A percentile compares a stretch with the other conserved stretches of the same genome.
These are phyloP conservation scores for Apteryx mantelli DNA, from an alignment of 2,113 vertebrate genomes.

Conservation along the genomic window DNA sequence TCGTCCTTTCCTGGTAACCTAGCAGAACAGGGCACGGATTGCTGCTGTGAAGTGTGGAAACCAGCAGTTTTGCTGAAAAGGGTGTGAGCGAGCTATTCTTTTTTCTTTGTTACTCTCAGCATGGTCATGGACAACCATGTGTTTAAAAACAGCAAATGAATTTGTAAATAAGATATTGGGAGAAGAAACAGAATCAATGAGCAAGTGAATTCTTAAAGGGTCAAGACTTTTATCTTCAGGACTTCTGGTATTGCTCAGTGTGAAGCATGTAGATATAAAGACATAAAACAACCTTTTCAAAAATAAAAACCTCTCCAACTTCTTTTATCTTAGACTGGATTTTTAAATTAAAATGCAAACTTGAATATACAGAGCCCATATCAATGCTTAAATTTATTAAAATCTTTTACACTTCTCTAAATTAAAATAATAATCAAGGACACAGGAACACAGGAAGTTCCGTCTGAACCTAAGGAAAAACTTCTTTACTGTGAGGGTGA, in stretches of 20 bases:
- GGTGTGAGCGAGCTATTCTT: fast-evolving
- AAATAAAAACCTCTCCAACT: neutral
- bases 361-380: neutral
- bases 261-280: neutral
- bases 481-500: no score
- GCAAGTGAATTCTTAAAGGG: neutral
- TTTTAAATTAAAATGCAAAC: neutral
- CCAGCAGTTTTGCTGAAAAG: fast-evolving
- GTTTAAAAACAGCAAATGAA: neutral
- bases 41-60: neutral
- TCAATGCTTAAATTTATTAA: neutral
- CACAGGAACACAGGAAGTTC: no score
- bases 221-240: neutral
- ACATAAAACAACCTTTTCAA: neutral
- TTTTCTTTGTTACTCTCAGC: fast-evolving
- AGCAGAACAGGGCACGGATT: no score
- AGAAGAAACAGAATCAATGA: neutral
- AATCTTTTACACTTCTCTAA: neutral
- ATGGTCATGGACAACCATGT: fast-evolving
- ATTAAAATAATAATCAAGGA: neutral
- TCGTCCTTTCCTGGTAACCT: neutral
- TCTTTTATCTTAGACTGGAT: neutral
- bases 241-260: fast-evolving
- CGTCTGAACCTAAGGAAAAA: no score
- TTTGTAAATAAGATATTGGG: neutral